A percentile compares a stretch with the other conserved stretches of the same genome.
Evolutionary conservation across 2,797 vertebrate species (phyloP).

Genomic region (Smutsia gigantea): DNA sequence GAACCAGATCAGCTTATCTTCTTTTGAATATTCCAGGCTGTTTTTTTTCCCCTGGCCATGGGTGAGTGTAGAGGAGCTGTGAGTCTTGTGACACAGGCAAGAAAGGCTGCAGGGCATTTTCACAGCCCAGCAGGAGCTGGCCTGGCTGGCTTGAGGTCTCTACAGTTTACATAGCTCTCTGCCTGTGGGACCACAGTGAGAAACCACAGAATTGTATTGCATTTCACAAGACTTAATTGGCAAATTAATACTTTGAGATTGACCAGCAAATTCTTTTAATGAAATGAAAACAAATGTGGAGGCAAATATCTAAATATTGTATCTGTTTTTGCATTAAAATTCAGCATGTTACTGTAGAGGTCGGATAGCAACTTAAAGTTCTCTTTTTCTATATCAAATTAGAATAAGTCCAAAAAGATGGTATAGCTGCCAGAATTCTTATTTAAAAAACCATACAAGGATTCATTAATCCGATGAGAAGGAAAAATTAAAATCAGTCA

Average conservation of each 20-base stretch:
- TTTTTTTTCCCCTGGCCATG: no score
- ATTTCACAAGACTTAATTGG: neutral
- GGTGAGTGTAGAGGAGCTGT: no score
- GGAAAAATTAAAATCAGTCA: slow-evolving; percentile 27
- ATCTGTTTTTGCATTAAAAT: neutral
- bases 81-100: no score
- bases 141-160: no score
- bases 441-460: neutral
- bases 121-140: no score
- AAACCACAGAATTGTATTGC: no score
- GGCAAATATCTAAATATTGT: neutral
- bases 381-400: neutral
- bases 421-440: neutral
- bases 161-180: no score
- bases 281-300: neutral
- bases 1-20: no score
- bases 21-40: no score
- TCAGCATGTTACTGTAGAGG: neutral
- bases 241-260: neutral
- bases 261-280: neutral
- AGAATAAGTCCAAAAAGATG: neutral
- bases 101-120: no score
- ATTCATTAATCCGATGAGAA: neutral
- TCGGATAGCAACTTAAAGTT: neutral
- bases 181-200: no score